Evolutionary conservation across 2,113 vertebrate genomes (phyloP).

Genomic region (Triplophysa dalaica): DNA sequence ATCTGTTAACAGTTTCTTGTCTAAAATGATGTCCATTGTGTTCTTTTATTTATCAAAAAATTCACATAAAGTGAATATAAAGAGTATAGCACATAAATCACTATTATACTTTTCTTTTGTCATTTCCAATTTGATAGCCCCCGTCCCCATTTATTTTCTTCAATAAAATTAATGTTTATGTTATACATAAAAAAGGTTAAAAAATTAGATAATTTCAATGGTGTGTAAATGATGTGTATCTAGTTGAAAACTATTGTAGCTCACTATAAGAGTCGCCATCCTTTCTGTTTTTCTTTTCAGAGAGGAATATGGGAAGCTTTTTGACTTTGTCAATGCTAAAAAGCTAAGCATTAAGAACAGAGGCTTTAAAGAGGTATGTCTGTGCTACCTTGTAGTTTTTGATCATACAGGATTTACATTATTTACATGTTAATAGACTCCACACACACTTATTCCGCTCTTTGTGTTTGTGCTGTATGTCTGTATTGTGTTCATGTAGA

Average conservation of each 20-base stretch:
- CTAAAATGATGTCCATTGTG: too few relatives aligned
- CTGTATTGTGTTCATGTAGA: conserved; percentile 53
- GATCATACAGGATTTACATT: background rate
- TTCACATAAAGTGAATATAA: too few relatives aligned
- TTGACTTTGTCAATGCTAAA: conserved; percentile 97
- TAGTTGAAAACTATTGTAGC: background rate
- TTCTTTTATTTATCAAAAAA: too few relatives aligned
- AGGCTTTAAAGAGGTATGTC: conserved; percentile 92
- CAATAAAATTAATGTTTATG: too few relatives aligned
- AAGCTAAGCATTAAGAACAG: conserved; percentile 99
- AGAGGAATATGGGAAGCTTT: conserved; percentile 97
- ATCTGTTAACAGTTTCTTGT: too few relatives aligned
- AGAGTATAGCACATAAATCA: too few relatives aligned
- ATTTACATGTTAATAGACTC: background rate
- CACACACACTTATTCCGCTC: conserved; percentile 34
- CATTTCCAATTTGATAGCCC: too few relatives aligned
- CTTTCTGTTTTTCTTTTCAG: conserved; percentile 62
- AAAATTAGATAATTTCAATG: too few relatives aligned
- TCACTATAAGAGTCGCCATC: background rate
- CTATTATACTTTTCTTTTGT: too few relatives aligned
- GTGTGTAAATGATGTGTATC: too few relatives aligned
- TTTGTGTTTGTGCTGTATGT: conserved; percentile 53
- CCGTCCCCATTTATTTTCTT: too few relatives aligned
- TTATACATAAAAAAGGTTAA: too few relatives aligned
- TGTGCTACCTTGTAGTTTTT: background rate